Base-by-base conservation (phyloP, 2,888 invertebrate genomes). In the Euspilapteryx auroguttella region DNA sequence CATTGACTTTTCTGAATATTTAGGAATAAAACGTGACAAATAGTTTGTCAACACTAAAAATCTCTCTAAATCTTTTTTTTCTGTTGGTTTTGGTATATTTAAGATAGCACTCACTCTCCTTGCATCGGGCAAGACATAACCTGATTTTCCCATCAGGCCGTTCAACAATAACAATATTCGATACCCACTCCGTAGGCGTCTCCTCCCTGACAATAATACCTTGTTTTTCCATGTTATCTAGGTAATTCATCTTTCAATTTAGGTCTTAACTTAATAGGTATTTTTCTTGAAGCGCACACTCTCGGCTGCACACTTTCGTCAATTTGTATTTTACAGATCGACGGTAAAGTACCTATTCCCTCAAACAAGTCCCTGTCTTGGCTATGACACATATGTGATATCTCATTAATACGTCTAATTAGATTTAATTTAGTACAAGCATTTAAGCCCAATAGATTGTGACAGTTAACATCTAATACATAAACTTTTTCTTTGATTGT, bases 131-230 rank as follows among this genome's bases (percentile, higher is more conserved):
- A 1, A 37, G 25, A 26, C 32, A 33, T 3, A 35, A 11, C 6
- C 37, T 21, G 2, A 36, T 15, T n/a, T 15, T 32, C 4, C 29
- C 27, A 7, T 36, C 21, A 5, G 34, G 26, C 12, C 25, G 20
- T n/a, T 27, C 32, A 1, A 33, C 34, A 7, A 34, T 8, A 2
- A 35, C n/a, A n/a, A n/a, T n/a, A n/a, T n/a, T n/a, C n/a, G n/a
- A n/a, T n/a, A n/a, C n/a, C n/a, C n/a, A n/a, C n/a, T 35, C 35
- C 3, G 34, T 34, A 14, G 32, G 29, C 1, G 6, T 10, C 4
- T 34, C 30, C 25, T 24, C 32, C 7, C 27, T 25, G 13, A 20
- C 23, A 12, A 32, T 32, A 6, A 34, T 21, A 9, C 21, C 27
- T 9, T 30, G 14, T 8, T 29, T 23, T n/a, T 14, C 23, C 28